phyloP scores from a whole-genome alignment of 2,888 invertebrate genomes.

The Agonopterix alstromeriana region DNA sequence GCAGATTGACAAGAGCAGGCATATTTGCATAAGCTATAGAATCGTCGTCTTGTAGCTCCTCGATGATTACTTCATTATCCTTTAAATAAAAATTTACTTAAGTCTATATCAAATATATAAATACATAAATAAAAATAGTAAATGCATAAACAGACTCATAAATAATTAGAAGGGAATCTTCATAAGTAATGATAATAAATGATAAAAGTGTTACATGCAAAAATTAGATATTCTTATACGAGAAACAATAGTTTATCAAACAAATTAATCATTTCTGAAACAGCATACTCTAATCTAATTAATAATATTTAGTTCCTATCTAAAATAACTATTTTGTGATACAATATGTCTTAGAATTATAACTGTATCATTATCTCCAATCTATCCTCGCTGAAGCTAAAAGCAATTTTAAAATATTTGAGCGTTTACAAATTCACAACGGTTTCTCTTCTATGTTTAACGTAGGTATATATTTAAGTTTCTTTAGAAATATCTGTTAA shows the following conservation, averaged over 20 bases:
- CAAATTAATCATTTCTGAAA: no score
- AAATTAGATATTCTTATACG: neutral
- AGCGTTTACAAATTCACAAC: no score
- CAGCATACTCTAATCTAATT: no score
- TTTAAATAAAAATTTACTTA: slow-evolving; percentile 71
- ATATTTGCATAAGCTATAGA: slow-evolving; percentile 62
- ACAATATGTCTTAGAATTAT: no score
- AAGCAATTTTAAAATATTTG: no score
- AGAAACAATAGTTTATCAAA: no score
- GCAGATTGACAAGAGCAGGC: slow-evolving; percentile 58
- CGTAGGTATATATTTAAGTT: no score
- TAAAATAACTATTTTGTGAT: no score
- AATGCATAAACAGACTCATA: slow-evolving; percentile 65
- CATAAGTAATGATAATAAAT: slow-evolving; percentile 6
- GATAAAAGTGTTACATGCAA: slow-evolving; percentile 1
- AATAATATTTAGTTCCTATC: no score
- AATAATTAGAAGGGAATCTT: slow-evolving; percentile 6
- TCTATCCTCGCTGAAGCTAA: no score
- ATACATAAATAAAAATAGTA: slow-evolving; percentile 40
- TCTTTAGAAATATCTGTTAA: slow-evolving; percentile 1
- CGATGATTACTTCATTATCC: slow-evolving; percentile 71
- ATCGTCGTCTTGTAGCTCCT: slow-evolving; percentile 70
- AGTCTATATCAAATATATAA: slow-evolving; percentile 49
- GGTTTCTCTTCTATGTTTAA: no score
- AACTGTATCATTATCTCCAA: no score